Evolutionary conservation across 2,113 vertebrate species (phyloP).

Genomic region (Furnarius figulus): DNA sequence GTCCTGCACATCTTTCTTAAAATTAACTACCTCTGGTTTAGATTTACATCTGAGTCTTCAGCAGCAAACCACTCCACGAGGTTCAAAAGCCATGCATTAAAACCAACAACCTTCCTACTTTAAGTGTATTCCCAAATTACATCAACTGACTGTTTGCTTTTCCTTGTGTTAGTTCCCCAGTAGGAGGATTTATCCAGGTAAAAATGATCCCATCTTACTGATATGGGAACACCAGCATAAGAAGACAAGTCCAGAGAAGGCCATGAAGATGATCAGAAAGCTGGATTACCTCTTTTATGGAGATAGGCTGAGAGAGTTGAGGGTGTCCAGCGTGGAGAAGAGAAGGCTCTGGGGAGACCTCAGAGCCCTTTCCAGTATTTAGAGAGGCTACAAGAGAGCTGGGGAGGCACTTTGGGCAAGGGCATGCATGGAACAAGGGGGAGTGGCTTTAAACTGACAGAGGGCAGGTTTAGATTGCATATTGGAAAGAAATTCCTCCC

Average conservation of each 20-base stretch:
- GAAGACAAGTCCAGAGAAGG: neutral
- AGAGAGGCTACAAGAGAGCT: neutral
- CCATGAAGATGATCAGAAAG: rapidly evolving
- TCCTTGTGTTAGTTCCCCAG: neutral
- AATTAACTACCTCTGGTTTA: neutral
- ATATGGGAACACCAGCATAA: neutral
- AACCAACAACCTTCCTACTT: neutral
- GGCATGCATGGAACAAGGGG: neutral
- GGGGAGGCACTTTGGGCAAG: neutral
- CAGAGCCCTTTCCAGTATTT: neutral
- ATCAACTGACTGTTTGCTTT: neutral
- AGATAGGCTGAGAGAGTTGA: neutral
- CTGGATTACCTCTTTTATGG: neutral
- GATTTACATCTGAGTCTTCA: neutral
- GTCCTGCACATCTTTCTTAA: neutral
- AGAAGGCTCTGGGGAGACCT: neutral
- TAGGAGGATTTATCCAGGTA: neutral
- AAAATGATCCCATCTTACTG: neutral
- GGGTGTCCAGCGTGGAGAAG: neutral
- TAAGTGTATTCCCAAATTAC: neutral
- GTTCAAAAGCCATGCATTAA: neutral
- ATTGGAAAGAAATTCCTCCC: neutral
- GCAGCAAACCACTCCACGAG: neutral
- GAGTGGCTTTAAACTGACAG: neutral
- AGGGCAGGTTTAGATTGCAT: neutral